Conservation (phyloP, 1,140 invertebrate species). For the Pissodes strobi region DNA sequence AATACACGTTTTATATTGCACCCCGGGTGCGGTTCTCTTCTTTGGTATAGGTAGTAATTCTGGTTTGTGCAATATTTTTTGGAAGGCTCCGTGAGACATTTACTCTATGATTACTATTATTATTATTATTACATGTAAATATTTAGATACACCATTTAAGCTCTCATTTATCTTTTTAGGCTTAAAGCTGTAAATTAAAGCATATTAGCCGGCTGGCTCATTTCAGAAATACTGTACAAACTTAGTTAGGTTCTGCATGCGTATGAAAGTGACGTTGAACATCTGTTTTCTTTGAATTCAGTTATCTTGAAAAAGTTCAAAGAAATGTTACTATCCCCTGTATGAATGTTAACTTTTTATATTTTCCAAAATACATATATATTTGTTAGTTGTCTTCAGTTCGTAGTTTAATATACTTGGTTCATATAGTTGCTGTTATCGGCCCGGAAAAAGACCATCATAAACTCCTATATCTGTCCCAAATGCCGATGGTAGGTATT, state of each 20-base stretch:
- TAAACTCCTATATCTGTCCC: constrained; percentile 63
- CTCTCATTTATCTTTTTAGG: background rate
- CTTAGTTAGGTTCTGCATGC: constrained; percentile 30
- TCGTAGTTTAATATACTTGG: constrained; percentile 25
- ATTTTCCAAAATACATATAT: no score
- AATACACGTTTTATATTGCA: constrained; percentile 6
- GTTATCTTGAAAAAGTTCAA: constrained; percentile 9
- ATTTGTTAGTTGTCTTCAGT: constrained; percentile 13
- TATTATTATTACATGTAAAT: background rate
- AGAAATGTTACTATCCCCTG: constrained; percentile 20
- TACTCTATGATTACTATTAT: background rate
- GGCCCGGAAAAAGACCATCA: constrained; percentile 59
- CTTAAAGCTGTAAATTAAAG: constrained; percentile 14
- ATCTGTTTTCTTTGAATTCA: constrained; percentile 7
- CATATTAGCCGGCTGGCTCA: background rate
- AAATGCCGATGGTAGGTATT: constrained; percentile 62
- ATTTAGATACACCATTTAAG: background rate
- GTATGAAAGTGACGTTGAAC: constrained; percentile 32
- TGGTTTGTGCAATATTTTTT: constrained; percentile 30
- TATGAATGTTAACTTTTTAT: constrained; percentile 7
- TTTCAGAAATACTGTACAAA: constrained; percentile 32
- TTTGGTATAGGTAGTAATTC: background rate
- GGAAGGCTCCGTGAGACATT: background rate
- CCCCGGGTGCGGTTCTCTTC: constrained; percentile 24
- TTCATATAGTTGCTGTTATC: constrained; percentile 54